These are phyloP conservation scores for human (Homo sapiens) DNA, from an alignment of 2,113 vertebrate species.

Conservation along the genomic window GRCh38 chr9:85773501-85774000, in stretches of 20 bases:
- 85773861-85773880: conserved; percentile 84
- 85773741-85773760: conserved; percentile 15
- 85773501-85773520: too few relatives aligned
- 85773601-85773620: too few relatives aligned
- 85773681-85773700: neutral
- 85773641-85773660: conserved; percentile 28
- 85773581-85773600: too few relatives aligned
- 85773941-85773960: conserved; percentile 86
- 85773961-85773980: conserved; percentile 89
- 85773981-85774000: conserved; percentile 89
- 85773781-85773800: neutral
- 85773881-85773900: conserved; percentile 89
- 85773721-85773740: neutral
- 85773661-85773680: neutral
- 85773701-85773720: neutral
- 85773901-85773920: conserved; percentile 82
- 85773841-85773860: conserved; percentile 88
- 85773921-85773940: conserved; percentile 85
- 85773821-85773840: conserved; percentile 85
- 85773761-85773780: neutral
- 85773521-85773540: too few relatives aligned
- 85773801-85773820: conserved; percentile 18
- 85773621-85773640: neutral
- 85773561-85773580: too few relatives aligned
- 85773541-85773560: too few relatives aligned